Percentiles rank a stretch among this genome's conserved stretches.
Conservation (phyloP, 35 echinoderm and acorn worm species). For the Apostichopus californicus region DNA sequence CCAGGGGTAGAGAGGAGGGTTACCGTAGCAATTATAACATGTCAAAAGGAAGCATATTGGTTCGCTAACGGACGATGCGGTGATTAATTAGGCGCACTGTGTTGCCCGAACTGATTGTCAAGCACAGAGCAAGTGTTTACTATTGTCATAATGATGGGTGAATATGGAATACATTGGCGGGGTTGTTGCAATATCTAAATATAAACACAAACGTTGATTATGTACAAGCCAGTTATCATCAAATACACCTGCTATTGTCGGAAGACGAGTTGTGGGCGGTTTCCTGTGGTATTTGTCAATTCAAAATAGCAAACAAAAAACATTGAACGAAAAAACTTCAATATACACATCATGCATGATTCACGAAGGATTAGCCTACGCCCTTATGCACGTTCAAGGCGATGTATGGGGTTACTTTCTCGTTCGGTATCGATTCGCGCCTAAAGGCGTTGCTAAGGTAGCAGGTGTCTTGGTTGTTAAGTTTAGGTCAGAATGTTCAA, state of each 20-base stretch:
- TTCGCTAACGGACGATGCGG: too few species aligned
- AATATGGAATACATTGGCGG: neutral
- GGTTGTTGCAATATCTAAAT: neutral
- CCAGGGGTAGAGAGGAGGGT: too few species aligned
- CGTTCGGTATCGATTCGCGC: constrained; percentile 7
- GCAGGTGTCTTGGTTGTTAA: constrained; percentile 10
- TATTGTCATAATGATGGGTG: too few species aligned
- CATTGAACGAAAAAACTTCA: neutral
- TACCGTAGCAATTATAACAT: too few species aligned
- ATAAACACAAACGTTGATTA: too few species aligned
- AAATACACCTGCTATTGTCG: constrained; percentile 16
- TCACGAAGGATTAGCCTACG: neutral
- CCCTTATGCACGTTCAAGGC: neutral
- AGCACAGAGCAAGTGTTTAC: too few species aligned
- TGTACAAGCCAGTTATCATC: neutral
- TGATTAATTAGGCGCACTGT: too few species aligned
- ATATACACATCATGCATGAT: neutral
- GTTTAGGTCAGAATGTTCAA: neutral
- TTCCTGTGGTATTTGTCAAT: neutral
- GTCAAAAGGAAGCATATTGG: too few species aligned
- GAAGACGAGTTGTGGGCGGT: neutral
- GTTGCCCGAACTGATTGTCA: too few species aligned
- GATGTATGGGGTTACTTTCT: neutral
- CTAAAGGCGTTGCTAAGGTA: neutral
- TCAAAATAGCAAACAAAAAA: neutral